Base-by-base conservation (phyloP, 2,797 vertebrate genomes). In the Erpetoichthys calabaricus region DNA sequence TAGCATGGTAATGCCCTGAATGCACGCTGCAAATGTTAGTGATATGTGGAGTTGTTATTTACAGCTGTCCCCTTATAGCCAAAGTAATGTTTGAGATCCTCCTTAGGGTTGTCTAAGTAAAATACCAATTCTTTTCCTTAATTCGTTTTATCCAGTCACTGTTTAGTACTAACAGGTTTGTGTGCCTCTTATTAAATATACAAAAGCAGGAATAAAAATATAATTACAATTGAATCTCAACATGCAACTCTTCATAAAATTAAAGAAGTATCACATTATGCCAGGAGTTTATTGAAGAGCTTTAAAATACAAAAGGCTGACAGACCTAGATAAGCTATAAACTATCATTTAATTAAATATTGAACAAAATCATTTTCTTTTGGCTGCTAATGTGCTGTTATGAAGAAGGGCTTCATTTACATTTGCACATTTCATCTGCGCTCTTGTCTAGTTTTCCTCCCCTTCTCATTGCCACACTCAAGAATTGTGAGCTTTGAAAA, bases 381-480 rank as follows among this genome's bases (percentile, higher is more conserved):
- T 43, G 7, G 53, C 25, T 52, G 53, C 44, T 41, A 42, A 7
- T 54, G 10, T 6, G 41, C 41, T 7, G 53, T 6, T 42, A n/a
- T 2, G 53, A 54, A 43, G 41, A 4, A n/a, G 47, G n/a, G 47
- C 7, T 7, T 70, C 58, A 57, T 71, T 68, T 67, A 69, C 63
- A 56, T 64, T 54, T 63, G 59, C 69, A 57, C 52, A 57, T 45
- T 63, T 55, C 56, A 53, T 62, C 65, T 73, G 46, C 58, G 44
- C 55, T 52, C 51, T 56, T 45, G 10, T 6, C 61, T 58, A 64
- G 47, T 53, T 60, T 60, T 63, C 70, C 72, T 61, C 64, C 71
- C 72, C 70, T 60, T 64, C 70, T 73, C 64, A 68, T 63, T 64
- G 64, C 65, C 55, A 59, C 67, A 62, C 52, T 71, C 67, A 65